Evolutionary conservation across 2,797 vertebrate species (phyloP).

Genomic region (Rhinophrynus dorsalis): DNA sequence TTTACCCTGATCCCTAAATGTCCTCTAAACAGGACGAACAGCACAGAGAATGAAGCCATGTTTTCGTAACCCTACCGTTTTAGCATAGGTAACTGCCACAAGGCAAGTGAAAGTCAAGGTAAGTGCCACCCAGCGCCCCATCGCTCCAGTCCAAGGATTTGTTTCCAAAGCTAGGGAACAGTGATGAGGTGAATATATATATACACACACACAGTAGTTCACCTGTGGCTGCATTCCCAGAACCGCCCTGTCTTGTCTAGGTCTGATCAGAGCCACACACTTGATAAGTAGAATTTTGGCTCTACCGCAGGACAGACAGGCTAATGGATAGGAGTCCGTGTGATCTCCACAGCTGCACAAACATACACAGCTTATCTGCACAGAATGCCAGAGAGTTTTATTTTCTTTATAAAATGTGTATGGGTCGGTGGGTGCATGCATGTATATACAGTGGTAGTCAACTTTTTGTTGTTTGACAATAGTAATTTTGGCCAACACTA

Average conservation of each 20-base stretch:
- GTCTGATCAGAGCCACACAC: too few relatives aligned
- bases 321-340: neutral
- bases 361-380: conserved; percentile 30
- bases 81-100: conserved; percentile 54
- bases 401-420: too few relatives aligned
- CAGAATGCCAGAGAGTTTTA: neutral
- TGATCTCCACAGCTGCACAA: neutral
- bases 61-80: conserved; percentile 71
- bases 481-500: too few relatives aligned
- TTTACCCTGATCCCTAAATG: too few relatives aligned
- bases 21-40: too few relatives aligned
- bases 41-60: too few relatives aligned
- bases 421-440: too few relatives aligned
- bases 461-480: too few relatives aligned
- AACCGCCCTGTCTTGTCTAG: too few relatives aligned
- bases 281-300: too few relatives aligned
- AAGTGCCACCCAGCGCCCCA: conserved; percentile 59
- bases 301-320: too few relatives aligned
- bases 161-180: neutral
- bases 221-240: neutral
- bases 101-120: conserved; percentile 56
- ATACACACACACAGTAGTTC: conserved; percentile 43
- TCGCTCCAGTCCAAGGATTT: conserved; percentile 39
- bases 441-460: too few relatives aligned
- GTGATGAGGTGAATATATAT: conserved; percentile 21